These are phyloP conservation scores for Pseudococcus longispinus DNA, from an alignment of 2,888 invertebrate genomes.

Conservation along the genomic window DNA sequence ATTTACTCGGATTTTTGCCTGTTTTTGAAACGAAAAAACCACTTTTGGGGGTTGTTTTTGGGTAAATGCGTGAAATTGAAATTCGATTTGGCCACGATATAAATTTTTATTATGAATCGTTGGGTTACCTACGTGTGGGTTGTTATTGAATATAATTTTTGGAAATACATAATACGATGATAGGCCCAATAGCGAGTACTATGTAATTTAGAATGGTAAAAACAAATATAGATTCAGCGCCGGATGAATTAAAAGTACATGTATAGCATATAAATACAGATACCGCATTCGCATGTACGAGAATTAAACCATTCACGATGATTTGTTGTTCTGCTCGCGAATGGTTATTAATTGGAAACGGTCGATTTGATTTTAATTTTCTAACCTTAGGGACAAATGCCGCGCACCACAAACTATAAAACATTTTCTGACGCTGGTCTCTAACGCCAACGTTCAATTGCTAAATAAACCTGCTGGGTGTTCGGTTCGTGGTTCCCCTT, in stretches of 20 bases:
- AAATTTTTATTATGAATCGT: not conserved
- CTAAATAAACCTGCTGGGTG: not conserved
- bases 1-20: not conserved
- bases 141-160: not conserved
- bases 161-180: not conserved
- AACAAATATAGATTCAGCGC: not conserved
- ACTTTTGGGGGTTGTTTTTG: not conserved
- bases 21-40: not conserved
- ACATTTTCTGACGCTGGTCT: not conserved
- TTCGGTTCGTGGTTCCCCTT: not conserved
- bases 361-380: slow-evolving; percentile 54
- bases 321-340: slow-evolving; percentile 41
- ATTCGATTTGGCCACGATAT: not conserved
- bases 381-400: slow-evolving; percentile 23
- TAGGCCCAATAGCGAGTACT: not conserved
- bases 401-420: not conserved
- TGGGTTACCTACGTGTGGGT: no score
- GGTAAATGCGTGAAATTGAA: not conserved
- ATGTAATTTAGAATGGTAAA: not conserved
- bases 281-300: not conserved
- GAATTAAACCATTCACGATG: slow-evolving; percentile 43
- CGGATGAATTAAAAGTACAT: not conserved
- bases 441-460: not conserved
- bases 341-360: slow-evolving; percentile 50
- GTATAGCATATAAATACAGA: not conserved